Evolutionary conservation across 2,113 vertebrate genomes (phyloP), one percentile per base, ranked within the genome.

Genomic region (Falco punctatus): DNA sequence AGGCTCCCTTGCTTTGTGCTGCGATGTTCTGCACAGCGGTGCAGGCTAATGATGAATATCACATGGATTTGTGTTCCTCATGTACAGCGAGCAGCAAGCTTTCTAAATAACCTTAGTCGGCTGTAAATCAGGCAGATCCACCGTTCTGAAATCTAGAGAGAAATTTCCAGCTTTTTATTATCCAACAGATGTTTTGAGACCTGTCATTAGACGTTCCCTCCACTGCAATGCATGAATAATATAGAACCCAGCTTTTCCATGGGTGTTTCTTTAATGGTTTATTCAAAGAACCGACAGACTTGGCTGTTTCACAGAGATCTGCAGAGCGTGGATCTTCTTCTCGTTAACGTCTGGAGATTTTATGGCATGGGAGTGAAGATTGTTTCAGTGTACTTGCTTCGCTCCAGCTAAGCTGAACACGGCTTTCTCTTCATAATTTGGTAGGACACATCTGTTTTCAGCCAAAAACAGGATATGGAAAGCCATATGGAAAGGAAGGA

Each of bases 21-120:
- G 58, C 9, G 13, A 13, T 2, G 26, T 33, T 28, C 3, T 22
- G 38, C 52, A 5, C 15, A 17, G 32, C 0, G 3, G 8, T 20
- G 61, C 21, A 28, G 49, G 35, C 67, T 52, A 15, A 49, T 2
- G 40, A 20, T 48, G 54, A 8, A 42, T 33, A 9, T 58, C 57
- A 26, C 2, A 0, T 13, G 20, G 20, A 15, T 62, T 70, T 0
- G 0, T 78, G 70, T 20, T 64, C 57, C 38, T 92, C n/a, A 21
- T 18, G 11, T 15, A 23, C 4, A 42, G 24, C 8, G 9, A 85
- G 6, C 21, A 46, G 23, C 1, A 7, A 79, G 32, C 13, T 61
- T 64, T 48, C 62, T 16, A 16, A 58, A 27, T 30, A 55, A 73
- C 42, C 28, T 33, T 38, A 18, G 26, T 46, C 20, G 7, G n/a